Percentiles rank a stretch among this genome's conserved stretches.
Evolutionary conservation across 2,888 invertebrate species (phyloP).

Genomic region (Pristionchus japonicus): DNA sequence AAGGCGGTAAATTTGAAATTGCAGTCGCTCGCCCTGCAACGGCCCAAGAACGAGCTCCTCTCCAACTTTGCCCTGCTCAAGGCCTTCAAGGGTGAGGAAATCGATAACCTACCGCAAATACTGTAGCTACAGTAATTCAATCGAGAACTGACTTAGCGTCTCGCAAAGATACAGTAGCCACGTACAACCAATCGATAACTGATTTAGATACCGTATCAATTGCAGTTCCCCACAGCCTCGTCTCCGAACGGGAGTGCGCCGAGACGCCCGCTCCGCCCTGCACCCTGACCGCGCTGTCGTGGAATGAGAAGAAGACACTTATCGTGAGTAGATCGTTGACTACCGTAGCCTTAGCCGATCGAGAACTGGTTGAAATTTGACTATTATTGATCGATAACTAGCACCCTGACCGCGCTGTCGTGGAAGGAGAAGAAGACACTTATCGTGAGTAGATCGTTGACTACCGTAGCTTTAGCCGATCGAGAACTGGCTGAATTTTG

Average conservation of each 20-base stretch:
- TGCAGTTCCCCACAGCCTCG: conserved; percentile 29
- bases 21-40: conserved; percentile 27
- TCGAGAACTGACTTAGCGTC: too few species aligned
- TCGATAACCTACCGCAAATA: too few species aligned
- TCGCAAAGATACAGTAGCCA: too few species aligned
- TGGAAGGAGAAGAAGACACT: not conserved
- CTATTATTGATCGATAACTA: too few species aligned
- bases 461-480: not conserved
- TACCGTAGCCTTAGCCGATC: not conserved
- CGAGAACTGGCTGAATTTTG: too few species aligned
- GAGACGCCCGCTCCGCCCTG: not conserved
- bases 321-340: too few species aligned
- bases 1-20: too few species aligned
- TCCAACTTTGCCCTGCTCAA: conserved; percentile 33
- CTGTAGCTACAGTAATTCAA: too few species aligned
- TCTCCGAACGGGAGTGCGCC: not conserved
- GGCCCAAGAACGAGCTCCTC: not conserved
- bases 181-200: too few species aligned
- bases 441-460: too few species aligned
- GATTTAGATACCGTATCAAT: not conserved
- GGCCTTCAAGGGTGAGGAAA: not conserved
- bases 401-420: not conserved
- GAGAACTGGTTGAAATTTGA: too few species aligned
- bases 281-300: not conserved
- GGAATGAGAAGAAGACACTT: not conserved